Base-by-base conservation (phyloP, 2,888 invertebrate species). In the Odontocolon sp. region DNA sequence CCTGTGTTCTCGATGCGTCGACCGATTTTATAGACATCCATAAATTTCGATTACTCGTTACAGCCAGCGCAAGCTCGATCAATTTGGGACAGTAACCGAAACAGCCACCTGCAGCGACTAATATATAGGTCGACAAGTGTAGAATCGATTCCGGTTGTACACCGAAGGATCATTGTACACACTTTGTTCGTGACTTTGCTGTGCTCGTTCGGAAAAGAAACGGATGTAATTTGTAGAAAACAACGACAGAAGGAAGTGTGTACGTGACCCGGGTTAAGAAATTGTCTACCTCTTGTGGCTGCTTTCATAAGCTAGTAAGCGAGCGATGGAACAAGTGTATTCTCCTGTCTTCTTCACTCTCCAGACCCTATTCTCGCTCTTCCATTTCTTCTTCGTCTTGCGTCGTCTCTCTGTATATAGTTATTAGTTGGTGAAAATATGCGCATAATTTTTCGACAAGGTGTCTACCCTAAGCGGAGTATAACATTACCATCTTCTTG, bases 181-280 rank as follows among this genome's bases (percentile, higher is more conserved):
- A 54, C 47, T 59, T 26, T 18, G 38, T 14, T 52, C 52, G 18
- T n/a, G n/a, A 52, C 31, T 23, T 47, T 16, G 9, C 45, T 8
- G 14, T 31, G 47, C 47, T 72, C 40, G 21, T 59, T 54, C 38
- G 45, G n/a, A 18, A n/a, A 52, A 38, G 63, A 64, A 56, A 52
- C n/a, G 45, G 57, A 42, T 59, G 64, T 52, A 69, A 69, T 72
- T 68, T 68, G 77, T 63, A 63, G 56, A 63, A 77, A 77, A 77
- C 68, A 71, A 63, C 40, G 76, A 50, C 67, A 68, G 57, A 42
- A 33, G 56, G 71, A 68, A 71, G 63, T 38, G 52, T 9, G 28
- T 57, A 77, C 77, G 71, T 72, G 71, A 72, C 63, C 50, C 23
- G 71, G 42, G 33, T 77, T 42, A 47, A 14, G 50, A 16, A 50